A percentile compares a stretch with the other conserved stretches of the same genome.
Evolutionary conservation across 2,113 vertebrate genomes (phyloP).

Genomic region (Ginglymostoma cirratum): DNA sequence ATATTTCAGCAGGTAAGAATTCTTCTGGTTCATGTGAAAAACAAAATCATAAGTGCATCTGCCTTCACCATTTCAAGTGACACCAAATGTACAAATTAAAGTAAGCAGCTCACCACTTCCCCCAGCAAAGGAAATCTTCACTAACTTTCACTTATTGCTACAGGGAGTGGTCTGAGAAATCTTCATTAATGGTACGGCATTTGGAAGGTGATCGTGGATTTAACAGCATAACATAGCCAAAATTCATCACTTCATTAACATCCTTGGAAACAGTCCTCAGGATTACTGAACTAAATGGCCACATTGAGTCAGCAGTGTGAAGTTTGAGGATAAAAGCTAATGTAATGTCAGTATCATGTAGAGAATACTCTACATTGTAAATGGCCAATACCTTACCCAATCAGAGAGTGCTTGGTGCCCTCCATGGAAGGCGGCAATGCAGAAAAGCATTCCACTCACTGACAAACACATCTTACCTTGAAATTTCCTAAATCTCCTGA

Average conservation of each 20-base stretch:
- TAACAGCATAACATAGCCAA: not conserved
- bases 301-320: not conserved
- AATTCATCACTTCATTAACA: not conserved
- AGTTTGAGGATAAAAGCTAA: not conserved
- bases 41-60: not conserved
- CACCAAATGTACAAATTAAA: not conserved
- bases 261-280: not conserved
- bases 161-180: not conserved
- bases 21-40: not conserved
- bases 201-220: not conserved
- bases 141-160: conserved; percentile 8
- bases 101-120: not conserved
- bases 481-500: not conserved
- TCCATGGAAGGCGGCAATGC: not conserved
- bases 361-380: not conserved
- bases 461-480: not conserved
- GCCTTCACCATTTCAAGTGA: not conserved
- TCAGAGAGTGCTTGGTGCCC: not conserved
- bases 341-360: not conserved
- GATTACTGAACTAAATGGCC: not conserved
- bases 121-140: not conserved
- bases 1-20: not conserved
- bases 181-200: not conserved
- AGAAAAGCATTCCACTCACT: not conserved
- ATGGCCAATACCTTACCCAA: not conserved